Conservation (phyloP, 2,888 invertebrate genomes). For the Asteroscopus sphinx region DNA sequence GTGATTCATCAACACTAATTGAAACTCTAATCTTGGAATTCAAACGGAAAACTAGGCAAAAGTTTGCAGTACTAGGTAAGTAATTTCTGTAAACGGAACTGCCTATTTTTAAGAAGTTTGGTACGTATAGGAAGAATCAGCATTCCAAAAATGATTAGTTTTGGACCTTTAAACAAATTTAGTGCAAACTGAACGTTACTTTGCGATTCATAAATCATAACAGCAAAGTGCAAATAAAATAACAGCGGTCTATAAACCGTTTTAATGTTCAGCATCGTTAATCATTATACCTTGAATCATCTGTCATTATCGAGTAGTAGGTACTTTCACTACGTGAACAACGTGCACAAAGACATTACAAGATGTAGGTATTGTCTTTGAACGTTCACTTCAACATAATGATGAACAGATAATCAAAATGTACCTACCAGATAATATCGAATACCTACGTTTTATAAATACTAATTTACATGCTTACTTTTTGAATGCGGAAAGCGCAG, state of each 20-base stretch:
- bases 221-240: slow-evolving; percentile 7
- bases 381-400: slow-evolving; percentile 24
- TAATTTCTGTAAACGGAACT: slow-evolving; percentile 15
- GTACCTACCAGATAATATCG: background rate
- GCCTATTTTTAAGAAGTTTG: slow-evolving; percentile 1
- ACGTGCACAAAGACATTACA: background rate
- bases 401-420: slow-evolving; percentile 19
- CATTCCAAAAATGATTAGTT: background rate
- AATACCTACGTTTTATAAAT: background rate
- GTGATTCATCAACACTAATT: slow-evolving; percentile 48
- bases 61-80: slow-evolving; percentile 11
- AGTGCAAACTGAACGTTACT: background rate
- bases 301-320: slow-evolving; percentile 11
- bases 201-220: slow-evolving; percentile 28
- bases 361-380: too few species aligned
- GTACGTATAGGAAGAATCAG: slow-evolving; percentile 11
- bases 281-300: slow-evolving; percentile 17
- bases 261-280: slow-evolving; percentile 20
- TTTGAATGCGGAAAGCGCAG: too few species aligned
- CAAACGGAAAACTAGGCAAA: slow-evolving; percentile 8
- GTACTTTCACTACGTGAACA: slow-evolving; percentile 36
- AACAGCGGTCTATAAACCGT: slow-evolving; percentile 19
- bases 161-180: too few species aligned
- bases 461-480: too few species aligned
- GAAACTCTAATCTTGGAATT: slow-evolving; percentile 19